phyloP scores from a whole-genome alignment of 1,140 invertebrate species.

The Heliconius himera region DNA sequence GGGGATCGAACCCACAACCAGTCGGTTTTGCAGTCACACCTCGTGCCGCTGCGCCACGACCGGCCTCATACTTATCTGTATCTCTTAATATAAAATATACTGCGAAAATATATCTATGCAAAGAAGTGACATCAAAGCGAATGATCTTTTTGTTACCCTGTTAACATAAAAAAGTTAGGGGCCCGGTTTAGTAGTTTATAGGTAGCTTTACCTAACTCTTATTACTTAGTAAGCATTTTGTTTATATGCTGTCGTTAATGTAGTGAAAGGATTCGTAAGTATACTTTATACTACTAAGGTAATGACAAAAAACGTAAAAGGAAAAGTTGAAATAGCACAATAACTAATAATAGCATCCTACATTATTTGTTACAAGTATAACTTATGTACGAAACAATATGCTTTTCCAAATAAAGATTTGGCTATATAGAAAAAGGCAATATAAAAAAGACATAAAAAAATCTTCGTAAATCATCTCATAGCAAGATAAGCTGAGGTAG shows the following conservation, averaged over 20 bases:
- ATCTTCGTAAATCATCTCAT: no score
- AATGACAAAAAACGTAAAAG: constrained; percentile 6
- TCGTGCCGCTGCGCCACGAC: no score
- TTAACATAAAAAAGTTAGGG: constrained; percentile 13
- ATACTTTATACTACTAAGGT: background rate
- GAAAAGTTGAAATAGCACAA: background rate
- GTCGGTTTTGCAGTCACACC: no score
- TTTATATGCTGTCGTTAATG: constrained; percentile 3
- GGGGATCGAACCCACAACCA: no score
- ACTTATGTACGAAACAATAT: no score
- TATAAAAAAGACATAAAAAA: no score
- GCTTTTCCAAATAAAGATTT: no score
- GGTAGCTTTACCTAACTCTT: constrained; percentile 7
- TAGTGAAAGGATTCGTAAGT: background rate
- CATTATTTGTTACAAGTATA: no score
- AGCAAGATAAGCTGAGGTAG: no score
- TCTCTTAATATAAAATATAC: no score
- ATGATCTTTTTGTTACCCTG: background rate
- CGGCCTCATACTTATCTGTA: no score
- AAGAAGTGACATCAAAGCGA: background rate
- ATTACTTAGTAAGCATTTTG: constrained; percentile 12
- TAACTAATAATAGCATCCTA: background rate
- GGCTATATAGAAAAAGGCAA: no score
- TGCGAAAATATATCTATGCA: background rate
- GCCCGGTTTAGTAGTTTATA: background rate